Evolutionary conservation across 2,797 vertebrate genomes (phyloP), one percentile per base, ranked within the genome.

Genomic region (Sciaenops ocellatus): DNA sequence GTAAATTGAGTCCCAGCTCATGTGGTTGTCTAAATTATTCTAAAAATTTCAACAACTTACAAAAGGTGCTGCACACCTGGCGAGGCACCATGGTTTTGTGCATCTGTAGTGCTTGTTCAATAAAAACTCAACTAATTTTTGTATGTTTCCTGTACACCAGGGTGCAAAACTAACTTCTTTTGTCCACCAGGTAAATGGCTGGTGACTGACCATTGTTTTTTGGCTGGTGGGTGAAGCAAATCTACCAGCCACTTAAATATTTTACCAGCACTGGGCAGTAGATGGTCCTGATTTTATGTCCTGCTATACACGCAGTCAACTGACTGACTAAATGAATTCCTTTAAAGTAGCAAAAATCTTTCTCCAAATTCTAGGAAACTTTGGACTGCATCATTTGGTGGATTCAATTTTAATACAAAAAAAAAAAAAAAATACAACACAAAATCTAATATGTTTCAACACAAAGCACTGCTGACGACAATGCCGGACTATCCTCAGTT

Each of bases 401-500:
- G 2, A 50, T 26, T 42, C 15, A 17, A 69, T 41, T 65, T n/a
- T 69, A 24, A 41, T 16, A 5, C 34, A 38, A 34, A 34, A 34
- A 26, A 26, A 26, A 26, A 26, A 26, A 26, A 30, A 34, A 34
- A 34, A 34, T 34, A 1, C 1, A 48, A 59, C 52, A 16, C 18
- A 30, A 64, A 65, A 63, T n/a, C 5, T 13, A 6, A 48, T 10
- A 28, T 51, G 12, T 63, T 56, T 67, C n/a, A 28, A 44, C 42
- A 69, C 8, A 5, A 34, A 18, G 24, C 47, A 30, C 11, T 76
- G 11, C 28, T 60, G 47, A 41, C 26, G 44, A 46, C 1, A 52
- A 22, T 52, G 62, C 34, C 59, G 17, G n/a, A 41, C 24, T n/a
- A 50, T 66, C 30, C 67, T 48, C 22, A 34, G 13, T 24, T 76